phyloP scores from a whole-genome alignment of 2,113 vertebrate genomes.

The Polypterus bichir region DNA sequence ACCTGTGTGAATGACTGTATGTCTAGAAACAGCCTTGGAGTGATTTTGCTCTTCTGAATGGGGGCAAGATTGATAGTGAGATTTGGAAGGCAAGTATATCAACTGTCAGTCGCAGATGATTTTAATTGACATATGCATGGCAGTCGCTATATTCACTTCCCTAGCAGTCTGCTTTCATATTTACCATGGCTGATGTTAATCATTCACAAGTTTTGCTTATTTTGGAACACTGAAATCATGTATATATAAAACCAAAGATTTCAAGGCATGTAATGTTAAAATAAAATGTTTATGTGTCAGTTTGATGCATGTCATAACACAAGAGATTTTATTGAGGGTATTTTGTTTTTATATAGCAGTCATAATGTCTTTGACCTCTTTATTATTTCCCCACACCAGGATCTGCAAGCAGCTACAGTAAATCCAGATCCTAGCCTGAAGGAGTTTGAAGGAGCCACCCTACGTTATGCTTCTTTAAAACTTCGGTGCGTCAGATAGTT shows the following conservation, averaged over 20 bases:
- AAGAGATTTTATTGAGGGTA: not conserved
- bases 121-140: constrained; percentile 53
- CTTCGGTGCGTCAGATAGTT: constrained; percentile 57
- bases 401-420: constrained; percentile 79
- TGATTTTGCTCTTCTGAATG: constrained; percentile 90
- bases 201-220: not conserved
- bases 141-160: constrained; percentile 43
- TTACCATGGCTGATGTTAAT: not conserved
- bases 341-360: not conserved
- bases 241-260: not conserved
- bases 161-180: constrained; percentile 15
- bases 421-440: constrained; percentile 87
- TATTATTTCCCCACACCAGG: constrained; percentile 42
- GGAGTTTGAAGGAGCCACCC: constrained; percentile 83
- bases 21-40: constrained; percentile 94
- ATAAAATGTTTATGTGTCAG: not conserved
- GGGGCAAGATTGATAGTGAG: constrained; percentile 99
- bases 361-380: constrained; percentile 18
- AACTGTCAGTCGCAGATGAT: constrained; percentile 30
- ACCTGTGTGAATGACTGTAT: constrained; percentile 62
- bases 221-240: not conserved
- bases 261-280: constrained; percentile 7
- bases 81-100: constrained; percentile 98
- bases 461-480: constrained; percentile 87
- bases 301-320: constrained; percentile 3